Percentiles rank a stretch among this genome's conserved stretches.
These are phyloP conservation scores for Discoglossus pictus DNA, from an alignment of 2,797 vertebrate species.

Conservation along the genomic window DNA sequence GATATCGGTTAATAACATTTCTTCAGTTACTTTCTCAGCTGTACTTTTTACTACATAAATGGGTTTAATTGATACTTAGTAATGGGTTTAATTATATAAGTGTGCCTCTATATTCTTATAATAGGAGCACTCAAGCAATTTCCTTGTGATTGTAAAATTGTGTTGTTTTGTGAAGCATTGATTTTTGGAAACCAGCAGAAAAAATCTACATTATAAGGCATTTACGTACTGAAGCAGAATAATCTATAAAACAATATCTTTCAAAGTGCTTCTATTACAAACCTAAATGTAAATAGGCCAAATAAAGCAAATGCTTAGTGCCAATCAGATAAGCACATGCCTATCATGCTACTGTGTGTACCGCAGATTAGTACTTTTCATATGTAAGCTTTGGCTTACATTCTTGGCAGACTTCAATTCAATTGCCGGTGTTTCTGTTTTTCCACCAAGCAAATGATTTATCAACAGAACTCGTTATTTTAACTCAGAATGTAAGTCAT, in stretches of 20 bases:
- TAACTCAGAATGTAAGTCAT: conserved; percentile 3
- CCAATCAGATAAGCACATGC: conserved; percentile 37
- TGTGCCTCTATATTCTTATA: too few species aligned
- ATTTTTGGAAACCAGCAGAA: conserved; percentile 21
- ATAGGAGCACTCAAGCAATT: not conserved
- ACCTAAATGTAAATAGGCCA: conserved; percentile 42
- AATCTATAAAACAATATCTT: conserved; percentile 36
- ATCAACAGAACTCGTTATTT: conserved; percentile 11
- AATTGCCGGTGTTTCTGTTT: conserved; percentile 35
- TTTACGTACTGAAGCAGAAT: conserved; percentile 43
- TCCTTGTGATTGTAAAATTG: conserved; percentile 7
- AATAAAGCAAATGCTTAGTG: conserved; percentile 30
- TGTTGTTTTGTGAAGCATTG: conserved; percentile 7
- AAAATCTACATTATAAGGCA: conserved; percentile 35
- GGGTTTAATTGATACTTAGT: too few species aligned
- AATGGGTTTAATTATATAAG: too few species aligned
- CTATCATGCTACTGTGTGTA: conserved; percentile 37
- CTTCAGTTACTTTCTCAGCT: too few species aligned
- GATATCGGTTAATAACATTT: too few species aligned
- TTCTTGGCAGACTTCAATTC: conserved; percentile 11
- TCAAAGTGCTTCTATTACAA: conserved; percentile 47
- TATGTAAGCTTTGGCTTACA: conserved; percentile 43
- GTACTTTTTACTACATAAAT: too few species aligned
- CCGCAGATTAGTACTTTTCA: conserved; percentile 35
- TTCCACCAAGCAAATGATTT: conserved; percentile 33